Evolutionary conservation across 2,113 vertebrate genomes (phyloP).

Genomic region (Caracal caracal): DNA sequence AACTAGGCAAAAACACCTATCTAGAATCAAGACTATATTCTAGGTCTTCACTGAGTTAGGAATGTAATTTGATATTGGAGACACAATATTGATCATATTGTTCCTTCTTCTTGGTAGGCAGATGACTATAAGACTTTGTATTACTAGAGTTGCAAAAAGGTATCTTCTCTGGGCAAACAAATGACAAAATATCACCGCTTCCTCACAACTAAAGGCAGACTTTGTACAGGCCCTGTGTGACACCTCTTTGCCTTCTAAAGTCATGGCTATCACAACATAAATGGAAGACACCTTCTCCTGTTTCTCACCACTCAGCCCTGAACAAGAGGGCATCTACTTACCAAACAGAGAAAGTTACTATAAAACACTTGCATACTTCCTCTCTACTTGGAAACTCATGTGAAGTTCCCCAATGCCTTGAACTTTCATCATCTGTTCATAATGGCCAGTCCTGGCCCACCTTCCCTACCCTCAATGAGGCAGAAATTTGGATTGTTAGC

Average conservation of each 20-base stretch:
- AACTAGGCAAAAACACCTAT: background rate
- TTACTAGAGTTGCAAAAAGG: slow-evolving; percentile 28
- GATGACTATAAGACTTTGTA: background rate
- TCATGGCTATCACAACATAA: background rate
- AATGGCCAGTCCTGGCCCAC: slow-evolving; percentile 40
- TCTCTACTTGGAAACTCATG: slow-evolving; percentile 59
- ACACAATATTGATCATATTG: background rate
- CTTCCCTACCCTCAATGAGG: background rate
- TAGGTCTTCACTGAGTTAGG: background rate
- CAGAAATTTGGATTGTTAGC: slow-evolving; percentile 72
- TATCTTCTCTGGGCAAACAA: background rate
- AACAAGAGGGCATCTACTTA: slow-evolving; percentile 40
- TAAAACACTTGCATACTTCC: slow-evolving; percentile 25
- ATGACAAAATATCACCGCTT: background rate
- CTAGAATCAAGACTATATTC: background rate
- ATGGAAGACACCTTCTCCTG: background rate
- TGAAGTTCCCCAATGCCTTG: slow-evolving; percentile 72
- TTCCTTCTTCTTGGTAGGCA: background rate
- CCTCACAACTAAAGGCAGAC: background rate
- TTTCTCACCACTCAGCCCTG: background rate
- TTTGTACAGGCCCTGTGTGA: background rate
- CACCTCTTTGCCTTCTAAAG: slow-evolving; percentile 5
- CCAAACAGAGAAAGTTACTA: slow-evolving; percentile 46
- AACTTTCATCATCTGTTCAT: slow-evolving; percentile 62
- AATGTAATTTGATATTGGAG: background rate